Evolutionary conservation across 2,888 invertebrate genomes (phyloP), one percentile per base, ranked within the genome.

Genomic region (Rhagonycha lutea): DNA sequence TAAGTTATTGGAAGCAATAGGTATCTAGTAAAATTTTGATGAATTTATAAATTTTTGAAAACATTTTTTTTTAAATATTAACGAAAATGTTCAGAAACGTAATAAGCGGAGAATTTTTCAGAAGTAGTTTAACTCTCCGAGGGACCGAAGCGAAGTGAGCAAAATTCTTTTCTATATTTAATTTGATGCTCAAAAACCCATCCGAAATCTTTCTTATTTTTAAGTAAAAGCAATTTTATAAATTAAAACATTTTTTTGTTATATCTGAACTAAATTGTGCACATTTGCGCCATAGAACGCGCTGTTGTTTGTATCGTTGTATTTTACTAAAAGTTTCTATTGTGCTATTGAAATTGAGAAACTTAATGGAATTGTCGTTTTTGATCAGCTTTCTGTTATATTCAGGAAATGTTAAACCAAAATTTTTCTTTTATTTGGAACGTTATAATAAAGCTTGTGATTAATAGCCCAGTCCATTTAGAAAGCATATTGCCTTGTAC

Each of bases 141-240:
- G 83, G 83, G 79, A 79, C 78, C 78, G 78, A n/a, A 47, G 47
- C 47, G 47, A n/a, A 47, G 77, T 81, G 76, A 79, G 76, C 82
- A 82, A 81, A 84, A 84, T 83, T 84, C 84, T 85, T 84, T 85
- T 85, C 84, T 85, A 85, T 85, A 85, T 85, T 85, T 85, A 84
- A 84, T 84, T 84, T 82, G 83, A 83, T 83, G 82, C 82, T 82
- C 81, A 79, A 80, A 72, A 68, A 79, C 77, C 79, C 79, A 79
- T 79, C 79, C 79, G 77, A 77, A 77, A 80, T 81, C 81, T 82
- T 83, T 82, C 83, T 83, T 83, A 83, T 83, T 81, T 82, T 79
- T 47, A 47, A 47, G 47, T 47, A 47, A 47, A 47, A 47, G 47
- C n/a, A 47, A 47, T 47, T 47, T 47, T n/a, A n/a, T n/a, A 47